These are phyloP conservation scores for Sebastes oblongus DNA, from an alignment of 2,797 vertebrate genomes.

Conservation along the genomic window DNA sequence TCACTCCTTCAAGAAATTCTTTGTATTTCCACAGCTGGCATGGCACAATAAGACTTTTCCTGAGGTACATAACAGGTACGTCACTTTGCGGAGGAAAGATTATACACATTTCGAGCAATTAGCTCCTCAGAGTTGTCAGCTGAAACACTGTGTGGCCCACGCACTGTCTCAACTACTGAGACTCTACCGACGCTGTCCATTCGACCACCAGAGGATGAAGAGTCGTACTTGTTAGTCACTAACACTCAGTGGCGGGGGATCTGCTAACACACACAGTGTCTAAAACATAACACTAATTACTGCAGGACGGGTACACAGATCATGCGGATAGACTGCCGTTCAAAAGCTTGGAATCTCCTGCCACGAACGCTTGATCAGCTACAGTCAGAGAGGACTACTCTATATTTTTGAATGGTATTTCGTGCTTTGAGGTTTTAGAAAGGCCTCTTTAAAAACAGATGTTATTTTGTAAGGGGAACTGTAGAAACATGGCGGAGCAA, in stretches of 20 bases:
- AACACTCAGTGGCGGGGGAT: constrained; percentile 17
- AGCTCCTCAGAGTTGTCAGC: constrained; percentile 54
- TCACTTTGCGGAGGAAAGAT: constrained; percentile 14
- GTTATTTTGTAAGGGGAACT: too few species aligned
- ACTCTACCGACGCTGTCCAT: not conserved
- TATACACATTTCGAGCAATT: constrained; percentile 52
- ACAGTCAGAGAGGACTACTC: not conserved
- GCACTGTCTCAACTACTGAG: constrained; percentile 19
- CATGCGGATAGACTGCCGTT: not conserved
- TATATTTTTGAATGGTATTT: not conserved
- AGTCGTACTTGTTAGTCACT: constrained; percentile 12
- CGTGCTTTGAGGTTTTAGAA: not conserved
- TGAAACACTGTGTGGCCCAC: constrained; percentile 36
- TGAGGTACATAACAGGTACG: constrained; percentile 12
- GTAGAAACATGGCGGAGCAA: too few species aligned
- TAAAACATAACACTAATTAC: constrained; percentile 20
- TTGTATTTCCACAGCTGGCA: constrained; percentile 9
- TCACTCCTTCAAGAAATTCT: constrained; percentile 9
- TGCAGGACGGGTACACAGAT: constrained; percentile 30
- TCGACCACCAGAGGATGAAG: constrained; percentile 24
- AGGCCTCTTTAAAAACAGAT: not conserved
- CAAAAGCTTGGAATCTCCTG: not conserved
- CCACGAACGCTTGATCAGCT: not conserved
- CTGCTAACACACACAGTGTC: constrained; percentile 8
- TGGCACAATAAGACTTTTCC: not conserved